phyloP scores from a whole-genome alignment of 2,797 vertebrate genomes.

The Lophotriccus pileatus region DNA sequence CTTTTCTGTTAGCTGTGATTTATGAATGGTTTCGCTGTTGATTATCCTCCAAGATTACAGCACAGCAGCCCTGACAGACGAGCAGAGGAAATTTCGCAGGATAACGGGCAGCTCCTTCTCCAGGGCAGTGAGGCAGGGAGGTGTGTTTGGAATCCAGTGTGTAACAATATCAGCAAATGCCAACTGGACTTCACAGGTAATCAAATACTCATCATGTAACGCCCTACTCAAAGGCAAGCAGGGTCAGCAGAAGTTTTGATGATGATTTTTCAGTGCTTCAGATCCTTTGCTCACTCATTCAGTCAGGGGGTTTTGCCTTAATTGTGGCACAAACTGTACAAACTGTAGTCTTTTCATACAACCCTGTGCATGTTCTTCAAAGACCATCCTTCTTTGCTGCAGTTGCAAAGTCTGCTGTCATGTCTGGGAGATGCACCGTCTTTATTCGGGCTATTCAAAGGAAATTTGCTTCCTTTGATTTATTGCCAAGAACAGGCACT shows the following conservation, averaged over 20 bases:
- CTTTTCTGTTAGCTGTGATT: constrained; percentile 63
- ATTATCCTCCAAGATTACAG: constrained; percentile 62
- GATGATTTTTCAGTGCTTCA: not conserved
- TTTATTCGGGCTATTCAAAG: constrained; percentile 6
- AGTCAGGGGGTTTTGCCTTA: not conserved
- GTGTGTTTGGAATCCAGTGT: not conserved
- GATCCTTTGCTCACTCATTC: not conserved
- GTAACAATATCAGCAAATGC: not conserved
- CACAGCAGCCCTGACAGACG: constrained; percentile 57
- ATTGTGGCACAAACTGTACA: not conserved
- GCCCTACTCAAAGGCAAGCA: not conserved
- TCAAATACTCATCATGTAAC: not conserved
- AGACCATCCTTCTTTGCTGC: not conserved
- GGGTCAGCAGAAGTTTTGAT: not conserved
- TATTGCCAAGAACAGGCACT: constrained; percentile 30
- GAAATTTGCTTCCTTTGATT: constrained; percentile 34
- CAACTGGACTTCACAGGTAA: not conserved
- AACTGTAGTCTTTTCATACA: not conserved
- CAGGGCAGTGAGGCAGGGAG: not conserved
- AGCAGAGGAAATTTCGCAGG: constrained; percentile 44
- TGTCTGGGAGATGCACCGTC: not conserved
- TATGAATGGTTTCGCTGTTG: constrained; percentile 62
- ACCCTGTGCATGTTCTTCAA: not conserved
- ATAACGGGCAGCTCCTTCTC: constrained; percentile 5
- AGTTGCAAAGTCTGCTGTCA: not conserved